phyloP scores from a whole-genome alignment of 2,888 invertebrate genomes.

The Cantharis lateralis region DNA sequence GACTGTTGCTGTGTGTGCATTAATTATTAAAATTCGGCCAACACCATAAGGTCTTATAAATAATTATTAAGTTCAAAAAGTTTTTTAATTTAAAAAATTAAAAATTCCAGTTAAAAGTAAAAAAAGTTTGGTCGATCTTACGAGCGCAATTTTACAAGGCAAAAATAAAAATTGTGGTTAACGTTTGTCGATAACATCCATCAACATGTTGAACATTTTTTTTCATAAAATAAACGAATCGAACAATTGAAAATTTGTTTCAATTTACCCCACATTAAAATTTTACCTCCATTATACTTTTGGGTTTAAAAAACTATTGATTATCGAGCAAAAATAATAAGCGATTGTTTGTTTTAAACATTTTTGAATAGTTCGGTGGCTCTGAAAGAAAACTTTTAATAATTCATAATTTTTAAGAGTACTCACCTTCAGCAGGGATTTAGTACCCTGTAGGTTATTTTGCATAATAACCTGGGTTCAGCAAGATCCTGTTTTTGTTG shows the following conservation, averaged over 20 bases:
- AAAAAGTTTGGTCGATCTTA: neutral
- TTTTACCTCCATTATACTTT: neutral
- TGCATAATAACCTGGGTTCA: neutral
- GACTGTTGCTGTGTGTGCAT: neutral
- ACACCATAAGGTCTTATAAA: neutral
- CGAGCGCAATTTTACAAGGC: conserved; percentile 2
- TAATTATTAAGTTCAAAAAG: neutral
- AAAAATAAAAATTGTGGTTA: neutral
- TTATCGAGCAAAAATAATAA: neutral
- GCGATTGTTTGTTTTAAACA: too few species aligned
- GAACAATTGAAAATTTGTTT: too few species aligned
- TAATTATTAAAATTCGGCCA: neutral
- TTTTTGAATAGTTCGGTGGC: neutral
- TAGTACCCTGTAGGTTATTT: neutral
- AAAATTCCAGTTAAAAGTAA: neutral
- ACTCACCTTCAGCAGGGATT: neutral
- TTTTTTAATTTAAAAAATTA: neutral
- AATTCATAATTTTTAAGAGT: neutral
- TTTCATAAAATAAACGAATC: neutral
- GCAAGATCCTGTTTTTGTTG: neutral
- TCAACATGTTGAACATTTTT: neutral
- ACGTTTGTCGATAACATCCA: conserved; percentile 5
- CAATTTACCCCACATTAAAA: neutral
- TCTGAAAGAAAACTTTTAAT: neutral
- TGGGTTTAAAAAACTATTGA: neutral